Base-by-base conservation (phyloP, 2,888 invertebrate genomes). In the Romanomermis culicivorax region DNA sequence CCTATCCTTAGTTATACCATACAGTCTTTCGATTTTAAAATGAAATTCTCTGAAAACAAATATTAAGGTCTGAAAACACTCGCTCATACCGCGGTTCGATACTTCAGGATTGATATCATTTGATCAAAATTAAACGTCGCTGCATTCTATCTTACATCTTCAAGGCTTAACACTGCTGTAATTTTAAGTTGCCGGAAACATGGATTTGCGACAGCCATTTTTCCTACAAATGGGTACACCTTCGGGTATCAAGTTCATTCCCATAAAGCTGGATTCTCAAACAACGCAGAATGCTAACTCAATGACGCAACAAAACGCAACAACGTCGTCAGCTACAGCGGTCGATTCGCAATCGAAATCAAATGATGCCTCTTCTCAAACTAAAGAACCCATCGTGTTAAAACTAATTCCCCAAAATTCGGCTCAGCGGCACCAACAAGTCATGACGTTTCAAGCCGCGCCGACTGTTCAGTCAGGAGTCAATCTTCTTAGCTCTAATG, bases 171-270 rank as follows among this genome's bases (percentile, higher is more conserved):
- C n/a, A n/a, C n/a, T n/a, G n/a, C n/a, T n/a, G n/a, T 11, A 17
- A 4, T 25, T 55, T 55, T 53, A 25, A 55, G 55, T 55, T n/a
- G 55, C 55, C 3, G 30, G 54, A 29, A 24, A 53, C 26, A 55
- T 55, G 29, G 29, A 55, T 25, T 54, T 55, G 14, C n/a, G 24
- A 2, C 20, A 52, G 42, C 55, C 55, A n/a, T 36, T 55, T 27
- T 23, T 55, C 23, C 7, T 55, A 3, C 51, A 29, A 48, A 27
- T 54, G 7, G 2, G 17, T 2, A 53, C 20, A 2, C 30, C 29
- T 4, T 25, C 20, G 52, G 52, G 52, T 29, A 26, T 20, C 23
- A 29, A 54, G 20, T 3, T 54, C 3, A 25, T 54, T 27, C 54
- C 54, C 20, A n/a, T 54, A 3, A 7, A 20, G 24, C 26, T 20